Base-by-base conservation (phyloP, 2,113 vertebrate species). In the Junco hyemalis region DNA sequence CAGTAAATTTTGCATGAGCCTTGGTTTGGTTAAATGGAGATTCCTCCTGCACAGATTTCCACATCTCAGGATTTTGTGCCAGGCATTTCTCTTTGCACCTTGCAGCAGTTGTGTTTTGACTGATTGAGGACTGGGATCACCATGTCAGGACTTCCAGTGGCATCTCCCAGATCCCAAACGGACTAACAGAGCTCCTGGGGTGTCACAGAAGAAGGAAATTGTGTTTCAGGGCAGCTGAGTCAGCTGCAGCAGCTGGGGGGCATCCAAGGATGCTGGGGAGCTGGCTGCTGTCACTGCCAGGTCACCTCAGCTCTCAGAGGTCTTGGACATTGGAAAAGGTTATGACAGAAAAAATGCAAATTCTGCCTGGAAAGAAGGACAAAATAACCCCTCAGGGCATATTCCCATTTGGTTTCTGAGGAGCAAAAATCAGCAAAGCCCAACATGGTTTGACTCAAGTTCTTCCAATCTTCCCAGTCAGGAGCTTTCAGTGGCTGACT, bases 61-160 rank as follows among this genome's bases (percentile, higher is more conserved):
- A 0, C 2, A 0, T 36, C 31, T 56, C 22, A 2, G 8, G 7
- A 14, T 14, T 40, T 28, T 44, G 40, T 40, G 40, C 40, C 40
- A 14, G 14, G 40, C 40, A 40, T 40, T 40, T 40, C 40, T 40
- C 40, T 40, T 14, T 45, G 42, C 42, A 4, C n/a, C 3, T 19
- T 9, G 42, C 59, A 77, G 20, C 59, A 25, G 68, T 22, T 6
- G 5, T 24, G 5, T 47, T 73, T 36, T 59, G 38, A 5, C 47
- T 24, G 15, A 63, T 7, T 48, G 42, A 64, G 21, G 33, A 1
- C 6, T 51, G 57, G 51, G 20, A 35, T 57, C 71, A 57, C 40
- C 14, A 2, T 14, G 40, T 8, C 53, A 68, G n/a, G 19, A 16
- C 38, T 79, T 64, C 20, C 38, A 18, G 12, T 77, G 14, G 1